Conservation (phyloP, 2,888 invertebrate species). For the Xestia sexstrigata region DNA sequence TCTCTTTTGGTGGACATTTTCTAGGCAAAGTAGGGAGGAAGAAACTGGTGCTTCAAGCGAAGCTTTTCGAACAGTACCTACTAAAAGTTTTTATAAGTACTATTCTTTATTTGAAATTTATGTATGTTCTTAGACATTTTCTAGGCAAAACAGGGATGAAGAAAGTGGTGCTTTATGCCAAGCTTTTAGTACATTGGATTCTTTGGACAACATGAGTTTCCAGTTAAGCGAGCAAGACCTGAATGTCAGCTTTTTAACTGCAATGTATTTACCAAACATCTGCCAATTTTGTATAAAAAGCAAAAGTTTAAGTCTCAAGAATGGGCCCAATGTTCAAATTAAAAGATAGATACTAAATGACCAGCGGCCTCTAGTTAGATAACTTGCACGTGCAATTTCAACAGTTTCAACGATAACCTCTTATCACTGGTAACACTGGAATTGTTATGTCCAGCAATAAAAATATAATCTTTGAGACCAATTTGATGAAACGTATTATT, state of each 20-base stretch:
- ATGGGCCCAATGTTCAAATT: too few species aligned
- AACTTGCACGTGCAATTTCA: too few species aligned
- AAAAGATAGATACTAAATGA: constrained; percentile 69
- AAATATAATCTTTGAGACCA: constrained; percentile 36
- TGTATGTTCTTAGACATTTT: neutral
- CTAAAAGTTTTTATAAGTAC: neutral
- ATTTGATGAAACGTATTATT: neutral
- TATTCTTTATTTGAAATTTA: constrained; percentile 1
- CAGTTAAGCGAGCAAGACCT: neutral
- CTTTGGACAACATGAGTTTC: neutral
- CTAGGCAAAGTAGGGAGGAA: neutral
- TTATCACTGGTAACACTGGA: constrained; percentile 82
- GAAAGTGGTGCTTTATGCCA: neutral
- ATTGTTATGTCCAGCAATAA: constrained; percentile 63
- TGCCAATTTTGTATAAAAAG: neutral
- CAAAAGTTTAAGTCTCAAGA: neutral
- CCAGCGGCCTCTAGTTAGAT: constrained; percentile 77
- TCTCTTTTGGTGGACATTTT: neutral
- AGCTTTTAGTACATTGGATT: neutral
- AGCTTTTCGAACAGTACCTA: neutral
- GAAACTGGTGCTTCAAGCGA: neutral
- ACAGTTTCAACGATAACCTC: constrained; percentile 86
- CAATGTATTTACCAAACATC: neutral
- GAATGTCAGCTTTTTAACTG: neutral
- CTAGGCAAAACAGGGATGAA: neutral